Percentiles rank a stretch among this genome's conserved stretches.
These are phyloP conservation scores for Patella depressa DNA, from an alignment of 2,888 invertebrate genomes.

Conservation along the genomic window DNA sequence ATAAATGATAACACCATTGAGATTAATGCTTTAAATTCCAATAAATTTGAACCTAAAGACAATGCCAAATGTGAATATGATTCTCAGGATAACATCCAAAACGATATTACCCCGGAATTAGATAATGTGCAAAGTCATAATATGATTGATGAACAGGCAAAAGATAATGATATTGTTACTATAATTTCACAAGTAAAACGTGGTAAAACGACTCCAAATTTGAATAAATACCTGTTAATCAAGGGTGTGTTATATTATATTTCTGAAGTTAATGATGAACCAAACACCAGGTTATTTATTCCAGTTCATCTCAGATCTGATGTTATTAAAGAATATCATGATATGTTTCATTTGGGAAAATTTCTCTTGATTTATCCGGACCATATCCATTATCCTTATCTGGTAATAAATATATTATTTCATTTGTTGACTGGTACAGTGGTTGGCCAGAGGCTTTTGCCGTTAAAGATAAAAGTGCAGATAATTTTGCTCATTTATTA, in stretches of 20 bases:
- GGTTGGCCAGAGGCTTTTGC: constrained; percentile 36
- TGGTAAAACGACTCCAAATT: too few species aligned
- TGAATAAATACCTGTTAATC: neutral
- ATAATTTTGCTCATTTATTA: constrained; percentile 31
- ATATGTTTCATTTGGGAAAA: constrained; percentile 13
- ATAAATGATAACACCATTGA: neutral
- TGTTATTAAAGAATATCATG: neutral
- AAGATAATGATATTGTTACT: neutral
- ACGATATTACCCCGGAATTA: neutral
- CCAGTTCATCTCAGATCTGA: neutral
- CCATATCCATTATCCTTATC: constrained; percentile 24
- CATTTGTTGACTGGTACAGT: constrained; percentile 21
- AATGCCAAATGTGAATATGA: neutral
- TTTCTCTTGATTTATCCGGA: constrained; percentile 26
- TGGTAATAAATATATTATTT: constrained; percentile 24
- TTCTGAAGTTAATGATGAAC: neutral
- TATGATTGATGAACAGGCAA: constrained; percentile 6
- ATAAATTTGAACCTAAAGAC: neutral
- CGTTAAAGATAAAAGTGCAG: constrained; percentile 29
- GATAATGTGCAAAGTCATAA: neutral
- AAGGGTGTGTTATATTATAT: neutral
- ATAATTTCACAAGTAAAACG: neutral
- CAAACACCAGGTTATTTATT: neutral
- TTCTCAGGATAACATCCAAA: neutral
- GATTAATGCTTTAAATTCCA: neutral